Evolutionary conservation across 2,797 vertebrate genomes (phyloP), one percentile per base, ranked within the genome.

Genomic region (Botia almorhae): DNA sequence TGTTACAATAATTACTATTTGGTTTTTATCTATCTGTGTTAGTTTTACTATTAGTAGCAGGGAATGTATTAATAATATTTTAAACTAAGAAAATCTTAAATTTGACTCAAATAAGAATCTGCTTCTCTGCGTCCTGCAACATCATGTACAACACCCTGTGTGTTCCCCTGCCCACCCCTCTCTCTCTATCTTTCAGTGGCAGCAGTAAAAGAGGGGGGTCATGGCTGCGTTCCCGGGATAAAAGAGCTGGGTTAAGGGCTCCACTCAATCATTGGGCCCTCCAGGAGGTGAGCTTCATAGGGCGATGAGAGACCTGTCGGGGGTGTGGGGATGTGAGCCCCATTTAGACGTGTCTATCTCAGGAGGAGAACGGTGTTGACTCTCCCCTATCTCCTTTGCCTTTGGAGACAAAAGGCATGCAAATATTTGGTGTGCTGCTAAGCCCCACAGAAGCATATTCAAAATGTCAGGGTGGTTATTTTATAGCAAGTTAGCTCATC

Each of bases 241-340:
- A 94, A 94, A 94, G 93, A 65, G 88, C 89, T 78, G 58, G 94
- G 92, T 91, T 90, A 92, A 84, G 79, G 84, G 74, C 80, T 83
- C 89, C 89, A 88, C 92, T 93, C 91, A 89, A 92, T 93, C 91
- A 88, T 86, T 81, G 86, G 87, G 81, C 91, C 91, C 92, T 92
- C 91, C 91, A 91, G 93, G 92, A 92, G 93, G 90, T n/a, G 69
- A 88, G 87, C 82, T 82, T 89, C 90, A 90, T 81, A 85, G 89
- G 87, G 90, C 60, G 88, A 92, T 92, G 90, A 91, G 89, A 90
- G 87, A 85, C 88, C 83, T 91, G 55, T 91, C 91, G 88, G 92
- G 92, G 90, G 90, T 85, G 81, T 19, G 73, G 63, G 89, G 90
- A 91, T 91, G 91, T 91, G 90, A 93, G 89, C 90, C 88, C 90